Evolutionary conservation across 2,797 vertebrate genomes (phyloP).

Genomic region (Pangasius sanitwongsei): DNA sequence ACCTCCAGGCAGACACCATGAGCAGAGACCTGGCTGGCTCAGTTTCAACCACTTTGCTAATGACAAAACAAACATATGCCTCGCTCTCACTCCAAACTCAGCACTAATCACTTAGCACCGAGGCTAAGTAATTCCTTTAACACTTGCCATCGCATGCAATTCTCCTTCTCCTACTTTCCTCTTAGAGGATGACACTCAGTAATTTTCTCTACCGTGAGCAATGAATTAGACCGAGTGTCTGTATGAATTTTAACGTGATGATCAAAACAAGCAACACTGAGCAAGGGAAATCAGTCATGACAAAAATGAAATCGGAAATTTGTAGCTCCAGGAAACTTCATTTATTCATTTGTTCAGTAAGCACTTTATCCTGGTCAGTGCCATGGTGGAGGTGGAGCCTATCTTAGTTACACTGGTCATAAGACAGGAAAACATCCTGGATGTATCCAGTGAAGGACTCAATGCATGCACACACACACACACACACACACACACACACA

Average conservation of each 20-base stretch:
- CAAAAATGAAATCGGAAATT: not conserved
- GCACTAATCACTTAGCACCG: constrained; percentile 32
- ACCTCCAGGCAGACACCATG: constrained; percentile 48
- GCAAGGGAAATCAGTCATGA: not conserved
- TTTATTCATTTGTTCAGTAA: not conserved
- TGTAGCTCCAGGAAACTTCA: not conserved
- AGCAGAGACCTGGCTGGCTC: constrained; percentile 64
- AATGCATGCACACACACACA: not conserved
- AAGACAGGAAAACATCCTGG: not conserved
- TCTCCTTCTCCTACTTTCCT: not conserved
- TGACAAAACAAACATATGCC: constrained; percentile 39
- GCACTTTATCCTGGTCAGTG: not conserved
- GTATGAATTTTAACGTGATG: not conserved
- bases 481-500: not conserved
- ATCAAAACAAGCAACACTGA: not conserved
- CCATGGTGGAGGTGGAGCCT: not conserved
- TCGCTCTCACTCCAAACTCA: constrained; percentile 30
- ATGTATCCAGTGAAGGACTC: not conserved
- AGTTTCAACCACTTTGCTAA: constrained; percentile 69
- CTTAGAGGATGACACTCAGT: not conserved
- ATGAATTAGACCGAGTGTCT: not conserved
- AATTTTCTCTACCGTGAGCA: not conserved
- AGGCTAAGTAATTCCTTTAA: constrained; percentile 14
- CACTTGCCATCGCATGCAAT: constrained; percentile 8
- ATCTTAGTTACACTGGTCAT: not conserved